phyloP scores from a whole-genome alignment of 1,140 invertebrate species.

The Drosophila sucinea region DNA sequence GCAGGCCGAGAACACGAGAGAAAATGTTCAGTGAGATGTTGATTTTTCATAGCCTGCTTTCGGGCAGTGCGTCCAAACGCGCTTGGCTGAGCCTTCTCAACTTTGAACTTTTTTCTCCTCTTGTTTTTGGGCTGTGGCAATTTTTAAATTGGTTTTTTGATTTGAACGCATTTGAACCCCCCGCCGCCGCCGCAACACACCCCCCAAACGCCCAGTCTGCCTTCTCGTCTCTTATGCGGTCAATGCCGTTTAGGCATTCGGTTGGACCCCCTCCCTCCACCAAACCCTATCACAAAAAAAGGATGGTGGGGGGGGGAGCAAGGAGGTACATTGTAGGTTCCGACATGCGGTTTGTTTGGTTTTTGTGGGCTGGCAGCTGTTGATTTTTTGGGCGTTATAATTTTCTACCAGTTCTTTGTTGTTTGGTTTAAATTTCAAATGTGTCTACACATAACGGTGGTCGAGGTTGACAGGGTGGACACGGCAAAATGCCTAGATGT shows the following conservation, averaged over 20 bases:
- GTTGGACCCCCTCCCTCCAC: constrained; percentile 54
- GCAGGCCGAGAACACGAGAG: not conserved
- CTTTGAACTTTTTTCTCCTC: constrained; percentile 55
- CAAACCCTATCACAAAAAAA: constrained; percentile 11
- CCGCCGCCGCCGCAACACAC: not conserved
- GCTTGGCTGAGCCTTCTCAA: constrained; percentile 59
- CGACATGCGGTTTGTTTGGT: constrained; percentile 75
- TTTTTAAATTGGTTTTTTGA: constrained; percentile 74
- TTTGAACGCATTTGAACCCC: constrained; percentile 31
- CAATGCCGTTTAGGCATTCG: constrained; percentile 74
- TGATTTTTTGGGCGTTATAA: constrained; percentile 79
- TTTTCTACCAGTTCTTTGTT: constrained; percentile 58
- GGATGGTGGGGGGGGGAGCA: not conserved
- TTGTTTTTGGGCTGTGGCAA: constrained; percentile 59
- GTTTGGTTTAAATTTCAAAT: constrained; percentile 71
- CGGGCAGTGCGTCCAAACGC: constrained; percentile 44
- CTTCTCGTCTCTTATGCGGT: constrained; percentile 63
- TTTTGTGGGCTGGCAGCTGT: constrained; percentile 75
- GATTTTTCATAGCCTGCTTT: constrained; percentile 48
- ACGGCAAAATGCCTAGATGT: constrained; percentile 8
- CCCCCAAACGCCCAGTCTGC: not conserved
- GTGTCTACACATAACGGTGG: constrained; percentile 61
- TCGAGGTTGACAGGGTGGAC: constrained; percentile 21
- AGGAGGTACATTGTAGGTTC: constrained; percentile 34
- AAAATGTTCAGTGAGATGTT: constrained; percentile 33